A percentile compares a stretch with the other conserved stretches of the same genome.
Evolutionary conservation across 2,888 invertebrate genomes (phyloP).

Genomic region (Phortica okadai): DNA sequence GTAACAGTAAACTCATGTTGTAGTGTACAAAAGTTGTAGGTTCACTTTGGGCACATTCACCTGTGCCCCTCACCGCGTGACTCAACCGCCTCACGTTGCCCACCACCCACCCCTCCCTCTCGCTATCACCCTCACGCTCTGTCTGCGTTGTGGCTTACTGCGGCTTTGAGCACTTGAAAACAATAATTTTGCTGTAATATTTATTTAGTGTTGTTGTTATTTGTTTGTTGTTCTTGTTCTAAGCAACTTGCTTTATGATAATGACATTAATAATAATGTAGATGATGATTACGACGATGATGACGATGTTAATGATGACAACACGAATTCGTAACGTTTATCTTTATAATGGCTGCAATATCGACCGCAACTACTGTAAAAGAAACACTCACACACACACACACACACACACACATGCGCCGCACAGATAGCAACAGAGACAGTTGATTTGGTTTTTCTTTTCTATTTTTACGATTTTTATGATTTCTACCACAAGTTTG

Average conservation of each 20-base stretch:
- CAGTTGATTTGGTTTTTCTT: background rate
- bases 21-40: no score
- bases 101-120: background rate
- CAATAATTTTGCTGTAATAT: conserved; percentile 68
- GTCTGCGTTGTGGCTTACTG: background rate
- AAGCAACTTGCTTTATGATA: background rate
- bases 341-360: conserved; percentile 70
- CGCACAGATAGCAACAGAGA: background rate
- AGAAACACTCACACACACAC: background rate
- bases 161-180: conserved; percentile 42
- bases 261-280: background rate
- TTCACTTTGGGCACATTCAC: no score
- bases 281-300: conserved; percentile 39
- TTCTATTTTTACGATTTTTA: background rate
- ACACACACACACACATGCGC: background rate
- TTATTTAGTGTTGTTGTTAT: conserved; percentile 50
- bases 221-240: conserved; percentile 1
- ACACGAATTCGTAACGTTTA: conserved; percentile 48
- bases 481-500: background rate
- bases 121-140: background rate
- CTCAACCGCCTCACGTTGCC: background rate
- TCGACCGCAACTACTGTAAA: conserved; percentile 60
- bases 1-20: no score
- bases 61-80: background rate
- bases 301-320: conserved; percentile 37